Evolutionary conservation across 2,888 invertebrate genomes (phyloP).

Genomic region (Pseudanteris insignis): DNA sequence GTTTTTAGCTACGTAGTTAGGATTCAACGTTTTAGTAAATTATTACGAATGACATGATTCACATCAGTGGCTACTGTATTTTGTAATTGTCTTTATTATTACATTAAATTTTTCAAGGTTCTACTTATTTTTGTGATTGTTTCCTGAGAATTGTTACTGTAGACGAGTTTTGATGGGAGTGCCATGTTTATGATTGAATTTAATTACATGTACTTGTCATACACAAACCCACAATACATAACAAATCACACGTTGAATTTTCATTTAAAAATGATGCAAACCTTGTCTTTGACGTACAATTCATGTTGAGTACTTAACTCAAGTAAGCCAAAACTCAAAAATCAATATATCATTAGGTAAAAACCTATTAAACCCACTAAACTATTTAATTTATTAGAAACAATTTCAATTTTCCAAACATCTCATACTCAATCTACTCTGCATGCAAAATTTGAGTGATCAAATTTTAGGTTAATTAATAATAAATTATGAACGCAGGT

Average conservation of each 20-base stretch:
- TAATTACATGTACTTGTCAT: slow-evolving; percentile 38
- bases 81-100: slow-evolving; percentile 32
- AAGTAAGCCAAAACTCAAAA: neutral
- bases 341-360: neutral
- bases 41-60: slow-evolving; percentile 32
- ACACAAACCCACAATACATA: too few species aligned
- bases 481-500: too few species aligned
- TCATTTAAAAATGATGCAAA: too few species aligned
- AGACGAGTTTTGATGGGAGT: slow-evolving; percentile 43
- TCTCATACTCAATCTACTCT: too few species aligned
- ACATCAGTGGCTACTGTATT: slow-evolving; percentile 39
- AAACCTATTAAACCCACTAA: too few species aligned
- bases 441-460: too few species aligned
- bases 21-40: slow-evolving; percentile 24
- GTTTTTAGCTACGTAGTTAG: slow-evolving; percentile 31
- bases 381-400: too few species aligned
- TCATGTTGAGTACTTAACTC: too few species aligned
- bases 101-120: slow-evolving; percentile 34
- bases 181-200: slow-evolving; percentile 43
- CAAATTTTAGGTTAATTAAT: too few species aligned
- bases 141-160: slow-evolving; percentile 45
- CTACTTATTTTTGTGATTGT: slow-evolving; percentile 38
- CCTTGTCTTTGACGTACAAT: neutral
- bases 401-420: too few species aligned
- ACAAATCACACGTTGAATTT: too few species aligned